A percentile compares a stretch with the other conserved stretches of the same genome.
These are phyloP conservation scores for Bos taurus DNA, from an alignment of 2,113 vertebrate genomes.

Conservation along the genomic window DNA sequence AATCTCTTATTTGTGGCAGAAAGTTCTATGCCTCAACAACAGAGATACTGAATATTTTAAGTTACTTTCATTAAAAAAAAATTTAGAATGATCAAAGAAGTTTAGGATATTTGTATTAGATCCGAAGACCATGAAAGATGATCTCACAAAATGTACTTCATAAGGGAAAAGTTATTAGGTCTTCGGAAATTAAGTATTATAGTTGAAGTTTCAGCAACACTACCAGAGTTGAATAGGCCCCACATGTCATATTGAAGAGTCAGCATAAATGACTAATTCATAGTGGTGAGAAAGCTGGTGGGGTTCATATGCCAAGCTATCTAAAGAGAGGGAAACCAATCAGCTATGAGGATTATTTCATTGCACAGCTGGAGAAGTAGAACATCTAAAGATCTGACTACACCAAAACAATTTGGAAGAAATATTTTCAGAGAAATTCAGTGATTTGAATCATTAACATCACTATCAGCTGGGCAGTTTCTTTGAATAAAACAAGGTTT, in stretches of 20 bases:
- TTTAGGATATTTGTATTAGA: conserved; percentile 4
- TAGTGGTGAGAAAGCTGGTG: neutral
- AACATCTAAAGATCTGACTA: neutral
- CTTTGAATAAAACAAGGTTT: neutral
- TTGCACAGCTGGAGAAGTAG: neutral
- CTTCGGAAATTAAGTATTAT: conserved; percentile 43
- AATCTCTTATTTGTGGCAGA: neutral
- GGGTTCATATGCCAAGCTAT: neutral
- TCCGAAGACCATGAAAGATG: neutral
- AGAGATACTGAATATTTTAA: neutral
- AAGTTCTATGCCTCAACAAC: neutral
- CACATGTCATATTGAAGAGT: conserved; percentile 23
- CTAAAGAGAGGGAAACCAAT: neutral
- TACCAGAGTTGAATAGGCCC: conserved; percentile 21
- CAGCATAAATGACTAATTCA: conserved; percentile 39
- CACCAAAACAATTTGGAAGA: neutral
- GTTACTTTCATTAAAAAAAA: neutral
- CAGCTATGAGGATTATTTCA: neutral
- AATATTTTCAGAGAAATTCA: neutral
- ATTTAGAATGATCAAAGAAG: neutral
- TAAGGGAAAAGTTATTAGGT: conserved; percentile 39
- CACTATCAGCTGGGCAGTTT: neutral
- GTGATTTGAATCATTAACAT: neutral
- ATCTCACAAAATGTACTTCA: neutral
- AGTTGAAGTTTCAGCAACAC: conserved; percentile 39